These are phyloP conservation scores for Prosopocoilus inquinatus DNA, from an alignment of 2,888 invertebrate genomes.

Conservation along the genomic window DNA sequence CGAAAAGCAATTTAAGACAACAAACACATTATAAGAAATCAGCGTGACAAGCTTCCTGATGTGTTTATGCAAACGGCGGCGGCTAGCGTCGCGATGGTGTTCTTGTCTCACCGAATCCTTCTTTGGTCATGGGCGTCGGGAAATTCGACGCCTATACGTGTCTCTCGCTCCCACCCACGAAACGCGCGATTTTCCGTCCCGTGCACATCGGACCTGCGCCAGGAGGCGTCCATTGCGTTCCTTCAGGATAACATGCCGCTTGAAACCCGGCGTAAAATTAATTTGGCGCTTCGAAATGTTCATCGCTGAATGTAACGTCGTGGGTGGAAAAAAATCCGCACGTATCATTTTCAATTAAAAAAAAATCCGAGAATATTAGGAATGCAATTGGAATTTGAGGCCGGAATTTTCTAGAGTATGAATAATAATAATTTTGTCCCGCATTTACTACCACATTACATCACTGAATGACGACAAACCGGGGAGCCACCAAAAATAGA, in stretches of 20 bases:
- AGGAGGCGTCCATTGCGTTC: slow-evolving; percentile 2
- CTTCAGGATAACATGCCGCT: too few relatives aligned
- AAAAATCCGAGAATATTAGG: neutral
- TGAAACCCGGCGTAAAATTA: too few relatives aligned
- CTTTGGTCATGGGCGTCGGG: slow-evolving; percentile 70
- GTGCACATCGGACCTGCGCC: slow-evolving; percentile 33
- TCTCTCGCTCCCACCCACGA: slow-evolving; percentile 40
- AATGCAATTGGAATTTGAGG: neutral
- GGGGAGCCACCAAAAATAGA: slow-evolving; percentile 45
- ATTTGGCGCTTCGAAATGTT: too few relatives aligned
- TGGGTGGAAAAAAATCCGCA: too few relatives aligned
- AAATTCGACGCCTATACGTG: slow-evolving; percentile 57
- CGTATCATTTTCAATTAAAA: too few relatives aligned
- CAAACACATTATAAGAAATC: too few relatives aligned
- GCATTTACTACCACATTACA: slow-evolving; percentile 34
- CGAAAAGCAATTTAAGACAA: too few relatives aligned
- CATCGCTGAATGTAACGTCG: too few relatives aligned
- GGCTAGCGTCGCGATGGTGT: slow-evolving; percentile 1
- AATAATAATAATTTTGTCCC: neutral
- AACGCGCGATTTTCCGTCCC: slow-evolving; percentile 33
- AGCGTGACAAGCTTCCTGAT: slow-evolving; percentile 3
- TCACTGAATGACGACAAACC: slow-evolving; percentile 33
- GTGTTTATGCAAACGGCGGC: slow-evolving; percentile 18
- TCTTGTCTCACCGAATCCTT: slow-evolving; percentile 58
- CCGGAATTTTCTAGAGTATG: neutral